Evolutionary conservation across 1,140 invertebrate genomes (phyloP).

Genomic region (Drosophila erecta): DNA sequence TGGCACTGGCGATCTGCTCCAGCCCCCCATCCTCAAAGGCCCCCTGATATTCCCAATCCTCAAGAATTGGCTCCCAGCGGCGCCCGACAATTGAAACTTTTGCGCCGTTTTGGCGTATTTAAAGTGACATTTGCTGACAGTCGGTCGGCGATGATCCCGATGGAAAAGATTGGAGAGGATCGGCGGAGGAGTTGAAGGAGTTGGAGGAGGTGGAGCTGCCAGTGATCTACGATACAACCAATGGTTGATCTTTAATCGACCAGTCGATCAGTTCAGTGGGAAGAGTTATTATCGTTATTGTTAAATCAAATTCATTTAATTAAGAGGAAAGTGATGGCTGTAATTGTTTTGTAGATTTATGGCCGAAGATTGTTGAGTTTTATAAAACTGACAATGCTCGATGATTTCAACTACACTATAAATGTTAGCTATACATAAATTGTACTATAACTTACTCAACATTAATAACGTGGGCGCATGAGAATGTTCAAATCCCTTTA

Average conservation of each 20-base stretch:
- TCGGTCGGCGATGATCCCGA: constrained; percentile 44
- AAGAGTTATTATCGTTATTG: constrained; percentile 31
- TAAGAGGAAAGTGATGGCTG: constrained; percentile 55
- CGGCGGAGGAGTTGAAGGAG: not conserved
- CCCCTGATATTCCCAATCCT: constrained; percentile 20
- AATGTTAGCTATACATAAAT: not conserved
- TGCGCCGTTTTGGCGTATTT: constrained; percentile 81
- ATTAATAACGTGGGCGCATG: too few species aligned
- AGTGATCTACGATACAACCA: constrained; percentile 27
- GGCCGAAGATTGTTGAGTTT: not conserved
- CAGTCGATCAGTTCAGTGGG: constrained; percentile 24
- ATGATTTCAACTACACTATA: not conserved
- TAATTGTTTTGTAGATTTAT: constrained; percentile 70
- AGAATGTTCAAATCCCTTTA: not conserved
- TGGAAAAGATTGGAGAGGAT: constrained; percentile 15
- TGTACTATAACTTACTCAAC: too few species aligned
- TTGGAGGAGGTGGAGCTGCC: constrained; percentile 11
- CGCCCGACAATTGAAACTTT: constrained; percentile 79
- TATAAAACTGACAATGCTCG: not conserved
- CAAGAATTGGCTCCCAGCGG: constrained; percentile 48
- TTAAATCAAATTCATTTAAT: constrained; percentile 69
- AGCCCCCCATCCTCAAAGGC: not conserved
- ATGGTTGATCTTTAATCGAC: constrained; percentile 20
- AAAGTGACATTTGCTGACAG: constrained; percentile 81
- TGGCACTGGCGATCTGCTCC: constrained; percentile 47